Base-by-base conservation (phyloP, 53 echinoderm and acorn worm species). In the Actinopyga echinites region DNA sequence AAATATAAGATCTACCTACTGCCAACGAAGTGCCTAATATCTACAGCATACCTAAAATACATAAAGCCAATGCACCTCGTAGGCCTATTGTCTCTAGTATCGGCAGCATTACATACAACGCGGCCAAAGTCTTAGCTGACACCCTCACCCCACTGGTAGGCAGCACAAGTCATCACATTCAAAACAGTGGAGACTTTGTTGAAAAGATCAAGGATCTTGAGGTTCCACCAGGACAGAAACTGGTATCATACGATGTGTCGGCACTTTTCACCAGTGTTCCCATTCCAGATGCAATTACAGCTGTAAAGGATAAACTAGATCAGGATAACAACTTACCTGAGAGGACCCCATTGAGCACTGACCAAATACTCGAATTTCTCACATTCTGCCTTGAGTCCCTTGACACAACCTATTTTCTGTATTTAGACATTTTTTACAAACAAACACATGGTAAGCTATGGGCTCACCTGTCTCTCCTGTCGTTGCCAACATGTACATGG, bases 241-340 rank as follows among this genome's bases (percentile, higher is more conserved):
- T 81, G 28, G 74, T 75, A 1, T 90, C 81, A 29, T 81, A 81
- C 57, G 73, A 85, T 74, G 73, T 90, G 49, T 80, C 81, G 2
- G 80, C 82, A 24, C 64, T 90, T 57, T 85, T 85, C 80, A 90
- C 90, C 26, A 85, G 83, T 40, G 74, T 87, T 56, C 86, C 75
- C 5, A 44, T 52, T 13, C 36, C 60, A 2, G 60, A 86, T 54
- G 77, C 89, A 83, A 36, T 88, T 9, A 30, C 65, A 23, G 81
- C 56, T 13, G 57, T 66, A 11, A 83, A 83, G 52, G 65, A 71
- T 5, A 71, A 49, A 31, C 53, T 83, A 28, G 68, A 69, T 28
- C 44, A 28, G 37, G 83, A 69, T 28, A 49, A 69, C 52, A 52
- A 45, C 49, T 53, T 69, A 20, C 20, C 49, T 33, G 68, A 49